Evolutionary conservation across 2,888 invertebrate species (phyloP).

Genomic region (Celastrina argiolus): DNA sequence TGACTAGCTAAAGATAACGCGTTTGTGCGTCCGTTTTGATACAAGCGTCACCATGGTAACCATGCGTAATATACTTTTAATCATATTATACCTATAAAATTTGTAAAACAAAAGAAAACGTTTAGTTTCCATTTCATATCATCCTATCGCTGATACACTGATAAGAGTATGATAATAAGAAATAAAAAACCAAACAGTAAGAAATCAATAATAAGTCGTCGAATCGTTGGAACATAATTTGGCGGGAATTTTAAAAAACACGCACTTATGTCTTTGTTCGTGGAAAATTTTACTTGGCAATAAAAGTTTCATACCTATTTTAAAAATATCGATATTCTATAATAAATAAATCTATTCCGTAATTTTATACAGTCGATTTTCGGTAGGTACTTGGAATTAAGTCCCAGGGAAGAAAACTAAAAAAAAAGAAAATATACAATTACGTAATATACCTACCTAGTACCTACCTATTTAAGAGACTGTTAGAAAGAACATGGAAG

Average conservation of each 20-base stretch:
- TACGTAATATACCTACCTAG: no score
- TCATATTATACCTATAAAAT: not conserved
- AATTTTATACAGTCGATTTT: no score
- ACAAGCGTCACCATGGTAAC: conserved; percentile 1
- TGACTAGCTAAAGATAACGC: not conserved
- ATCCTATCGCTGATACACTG: not conserved
- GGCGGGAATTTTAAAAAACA: conserved; percentile 1
- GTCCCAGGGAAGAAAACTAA: no score
- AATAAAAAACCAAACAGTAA: not conserved
- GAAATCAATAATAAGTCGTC: not conserved
- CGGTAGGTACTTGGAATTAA: no score
- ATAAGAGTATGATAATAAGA: conserved; percentile 3
- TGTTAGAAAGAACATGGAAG: no score
- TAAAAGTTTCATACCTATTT: no score
- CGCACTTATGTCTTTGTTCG: not conserved
- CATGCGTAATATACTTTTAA: not conserved
- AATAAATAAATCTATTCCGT: no score
- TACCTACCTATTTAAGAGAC: no score
- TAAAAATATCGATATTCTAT: no score
- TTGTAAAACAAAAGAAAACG: not conserved
- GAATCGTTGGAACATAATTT: not conserved
- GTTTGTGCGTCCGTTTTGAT: not conserved
- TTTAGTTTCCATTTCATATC: not conserved
- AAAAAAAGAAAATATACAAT: no score
- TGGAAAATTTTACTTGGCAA: not conserved